These are phyloP conservation scores for Carassius auratus DNA, from an alignment of 2,113 vertebrate genomes.

Conservation along the genomic window DNA sequence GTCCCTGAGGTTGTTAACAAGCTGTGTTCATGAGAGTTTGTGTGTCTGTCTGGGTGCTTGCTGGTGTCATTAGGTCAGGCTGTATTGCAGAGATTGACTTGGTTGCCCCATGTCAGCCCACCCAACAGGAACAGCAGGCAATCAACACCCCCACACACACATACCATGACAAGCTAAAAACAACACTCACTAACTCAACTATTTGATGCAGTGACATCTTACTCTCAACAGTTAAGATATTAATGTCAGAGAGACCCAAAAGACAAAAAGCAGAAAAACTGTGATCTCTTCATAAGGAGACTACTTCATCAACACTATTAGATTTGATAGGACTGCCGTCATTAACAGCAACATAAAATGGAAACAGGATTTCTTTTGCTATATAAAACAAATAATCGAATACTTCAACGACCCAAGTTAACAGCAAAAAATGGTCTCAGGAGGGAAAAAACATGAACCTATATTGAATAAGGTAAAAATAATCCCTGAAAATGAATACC, in stretches of 20 bases:
- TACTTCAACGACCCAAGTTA: not conserved
- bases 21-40: constrained; percentile 23
- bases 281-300: not conserved
- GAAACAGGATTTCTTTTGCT: not conserved
- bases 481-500: not conserved
- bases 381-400: not conserved
- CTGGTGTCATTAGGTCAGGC: constrained; percentile 49
- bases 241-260: not conserved
- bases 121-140: constrained; percentile 30
- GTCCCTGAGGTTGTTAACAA: constrained; percentile 63
- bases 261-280: not conserved
- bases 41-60: constrained; percentile 36
- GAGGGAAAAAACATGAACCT: not conserved
- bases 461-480: not conserved
- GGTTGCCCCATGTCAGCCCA: constrained; percentile 30
- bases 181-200: constrained; percentile 15
- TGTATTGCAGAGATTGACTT: constrained; percentile 37
- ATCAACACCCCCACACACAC: constrained; percentile 20
- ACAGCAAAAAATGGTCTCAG: not conserved
- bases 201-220: constrained; percentile 24
- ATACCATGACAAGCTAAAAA: constrained; percentile 7
- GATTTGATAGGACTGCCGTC: not conserved
- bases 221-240: constrained; percentile 19
- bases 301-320: not conserved
- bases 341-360: not conserved